A percentile compares a stretch with the other conserved stretches of the same genome.
These are phyloP conservation scores for Acanthosepion pharaonis DNA, from an alignment of 2,888 invertebrate genomes.

Conservation along the genomic window DNA sequence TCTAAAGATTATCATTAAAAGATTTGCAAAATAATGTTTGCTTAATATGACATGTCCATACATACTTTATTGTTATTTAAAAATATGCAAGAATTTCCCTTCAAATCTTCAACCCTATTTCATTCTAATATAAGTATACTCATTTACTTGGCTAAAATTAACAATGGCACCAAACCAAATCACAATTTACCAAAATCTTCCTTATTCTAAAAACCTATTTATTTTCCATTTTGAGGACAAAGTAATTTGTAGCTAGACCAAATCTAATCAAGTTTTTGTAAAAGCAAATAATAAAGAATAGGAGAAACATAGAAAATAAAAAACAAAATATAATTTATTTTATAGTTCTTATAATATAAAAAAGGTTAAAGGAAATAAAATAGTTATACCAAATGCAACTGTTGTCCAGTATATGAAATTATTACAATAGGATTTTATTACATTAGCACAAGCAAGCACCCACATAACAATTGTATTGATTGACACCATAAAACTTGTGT, in stretches of 20 bases:
- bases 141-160: background rate
- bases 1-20: background rate
- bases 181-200: background rate
- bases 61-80: background rate
- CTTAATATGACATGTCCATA: background rate
- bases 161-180: background rate
- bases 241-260: background rate
- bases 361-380: too few relatives aligned
- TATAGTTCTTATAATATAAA: too few relatives aligned
- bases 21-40: background rate
- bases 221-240: background rate
- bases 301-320: background rate
- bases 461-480: constrained; percentile 2
- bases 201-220: constrained; percentile 9
- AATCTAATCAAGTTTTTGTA: background rate
- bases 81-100: background rate
- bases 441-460: background rate
- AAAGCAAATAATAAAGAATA: background rate
- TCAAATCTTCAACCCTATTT: background rate
- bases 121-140: background rate
- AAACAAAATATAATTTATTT: too few relatives aligned
- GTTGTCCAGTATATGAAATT: background rate
- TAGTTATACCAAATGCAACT: too few relatives aligned
- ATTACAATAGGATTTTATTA: background rate
- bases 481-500: constrained; percentile 1